Base-by-base conservation (phyloP, 2,888 invertebrate species). In the Cistogaster globosa region DNA sequence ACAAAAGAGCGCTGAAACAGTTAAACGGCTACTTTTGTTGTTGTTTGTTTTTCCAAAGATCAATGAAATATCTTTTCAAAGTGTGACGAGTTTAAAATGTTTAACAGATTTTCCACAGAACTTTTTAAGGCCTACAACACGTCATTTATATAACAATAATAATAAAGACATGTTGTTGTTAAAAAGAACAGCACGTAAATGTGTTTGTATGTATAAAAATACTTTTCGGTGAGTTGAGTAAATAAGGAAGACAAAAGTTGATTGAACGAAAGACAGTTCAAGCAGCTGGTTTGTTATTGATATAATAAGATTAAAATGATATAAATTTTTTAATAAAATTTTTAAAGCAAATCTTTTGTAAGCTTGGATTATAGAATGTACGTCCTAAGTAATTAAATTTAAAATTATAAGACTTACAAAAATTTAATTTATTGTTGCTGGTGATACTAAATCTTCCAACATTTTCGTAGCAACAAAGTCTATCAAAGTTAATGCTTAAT, bases 51-150 rank as follows among this genome's bases (percentile, higher is more conserved):
- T 14, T 16, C n/a, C 16, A 75, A 57, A 60, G 38, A 57, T 55
- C 16, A 81, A 51, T 8, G 62, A 58, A 63, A 58, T 65, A 75
- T 65, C 38, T 22, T 16, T 74, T 80, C 69, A 77, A 83, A 74
- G 69, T 69, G 58, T 80, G 80, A 75, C 76, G 71, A 68, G 76
- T 69, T 83, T 18, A 22, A 38, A 75, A 55, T 20, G 62, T 42
- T 63, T 53, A 62, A 55, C 12, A 36, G 18, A 67, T 45, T 78
- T 67, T 60, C 2, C 12, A 76, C 75, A 62, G 74, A 42, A 69
- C 14, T 42, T 4, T 16, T 72, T 22, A 51, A 26, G 22, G 36
- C 16, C 3, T 48, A 7, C 12, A 42, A 42, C 26, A 26, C 42
- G 12, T 12, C 42, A 42, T 42, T 11, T 12, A 12, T 42, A 42